Conservation (phyloP, 2,888 invertebrate genomes). For the Sarcophaga subvicina region DNA sequence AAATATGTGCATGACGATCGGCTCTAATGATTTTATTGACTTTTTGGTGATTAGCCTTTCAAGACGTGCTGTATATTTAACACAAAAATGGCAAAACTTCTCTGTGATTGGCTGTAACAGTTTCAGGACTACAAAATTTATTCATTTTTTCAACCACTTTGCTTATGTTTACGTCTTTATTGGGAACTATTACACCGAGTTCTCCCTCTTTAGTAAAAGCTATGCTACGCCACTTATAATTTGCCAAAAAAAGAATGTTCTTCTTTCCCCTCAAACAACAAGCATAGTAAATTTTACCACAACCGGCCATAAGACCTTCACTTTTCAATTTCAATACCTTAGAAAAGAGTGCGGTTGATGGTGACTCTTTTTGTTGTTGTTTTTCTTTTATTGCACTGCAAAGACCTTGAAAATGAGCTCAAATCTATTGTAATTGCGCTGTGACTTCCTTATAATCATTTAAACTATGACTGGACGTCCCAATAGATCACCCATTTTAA, state of each 20-base stretch:
- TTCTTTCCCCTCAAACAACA: slow-evolving; percentile 41
- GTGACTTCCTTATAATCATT: neutral
- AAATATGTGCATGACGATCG: too few species aligned
- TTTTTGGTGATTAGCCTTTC: too few species aligned
- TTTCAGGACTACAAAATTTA: too few species aligned
- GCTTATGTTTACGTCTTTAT: neutral
- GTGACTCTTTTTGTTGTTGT: neutral
- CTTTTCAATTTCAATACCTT: slow-evolving; percentile 4
- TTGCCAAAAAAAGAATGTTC: slow-evolving; percentile 44
- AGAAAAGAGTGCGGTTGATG: neutral
- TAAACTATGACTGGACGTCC: neutral
- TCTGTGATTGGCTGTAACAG: too few species aligned
- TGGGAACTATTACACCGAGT: neutral
- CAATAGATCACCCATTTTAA: neutral
- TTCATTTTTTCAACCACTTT: too few species aligned
- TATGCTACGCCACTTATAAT: slow-evolving; percentile 5
- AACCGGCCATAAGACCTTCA: slow-evolving; percentile 51
- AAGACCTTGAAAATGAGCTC: slow-evolving; percentile 40
- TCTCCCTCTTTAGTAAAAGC: neutral
- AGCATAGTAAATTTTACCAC: neutral
- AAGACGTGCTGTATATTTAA: too few species aligned
- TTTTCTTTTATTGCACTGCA: neutral
- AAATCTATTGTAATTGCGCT: slow-evolving; percentile 3
- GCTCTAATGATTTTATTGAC: too few species aligned
- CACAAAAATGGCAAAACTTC: too few species aligned